These are phyloP conservation scores for Oryzias curvinotus DNA, from an alignment of 2,113 vertebrate genomes.

Conservation along the genomic window DNA sequence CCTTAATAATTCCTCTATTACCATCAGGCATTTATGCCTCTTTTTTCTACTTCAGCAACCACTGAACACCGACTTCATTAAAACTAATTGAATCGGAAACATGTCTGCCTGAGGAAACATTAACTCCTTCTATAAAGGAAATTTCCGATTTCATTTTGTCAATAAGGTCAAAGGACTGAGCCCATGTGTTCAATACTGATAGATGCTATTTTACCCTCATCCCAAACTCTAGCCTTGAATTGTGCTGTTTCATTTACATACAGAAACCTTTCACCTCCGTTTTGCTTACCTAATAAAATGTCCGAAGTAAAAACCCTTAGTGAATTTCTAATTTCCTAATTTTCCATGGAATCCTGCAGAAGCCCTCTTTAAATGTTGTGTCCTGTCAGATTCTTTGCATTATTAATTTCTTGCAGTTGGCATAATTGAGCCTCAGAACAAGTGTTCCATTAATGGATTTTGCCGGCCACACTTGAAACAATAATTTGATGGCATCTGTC, in stretches of 20 bases:
- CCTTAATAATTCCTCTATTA: constrained; percentile 94
- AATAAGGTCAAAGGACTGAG: constrained; percentile 79
- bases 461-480: constrained; percentile 73
- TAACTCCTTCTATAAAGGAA: constrained; percentile 93
- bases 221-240: constrained; percentile 29
- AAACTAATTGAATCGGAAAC: constrained; percentile 99
- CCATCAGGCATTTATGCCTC: constrained; percentile 96
- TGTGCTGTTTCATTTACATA: constrained; percentile 13
- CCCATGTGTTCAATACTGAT: constrained; percentile 63
- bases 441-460: constrained; percentile 59
- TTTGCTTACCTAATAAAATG: not conserved
- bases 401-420: constrained; percentile 55
- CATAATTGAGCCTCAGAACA: constrained; percentile 60
- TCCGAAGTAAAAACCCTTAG: not conserved
- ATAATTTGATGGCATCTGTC: constrained; percentile 83
- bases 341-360: constrained; percentile 13
- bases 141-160: constrained; percentile 81
- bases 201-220: constrained; percentile 43
- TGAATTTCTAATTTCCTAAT: not conserved
- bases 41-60: constrained; percentile 98
- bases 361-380: not conserved
- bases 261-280: not conserved
- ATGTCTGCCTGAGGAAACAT: constrained; percentile 97
- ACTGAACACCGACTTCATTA: constrained; percentile 99
- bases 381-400: constrained; percentile 48